phyloP scores from a whole-genome alignment of 2,888 invertebrate genomes.

The Acleris sparsana region DNA sequence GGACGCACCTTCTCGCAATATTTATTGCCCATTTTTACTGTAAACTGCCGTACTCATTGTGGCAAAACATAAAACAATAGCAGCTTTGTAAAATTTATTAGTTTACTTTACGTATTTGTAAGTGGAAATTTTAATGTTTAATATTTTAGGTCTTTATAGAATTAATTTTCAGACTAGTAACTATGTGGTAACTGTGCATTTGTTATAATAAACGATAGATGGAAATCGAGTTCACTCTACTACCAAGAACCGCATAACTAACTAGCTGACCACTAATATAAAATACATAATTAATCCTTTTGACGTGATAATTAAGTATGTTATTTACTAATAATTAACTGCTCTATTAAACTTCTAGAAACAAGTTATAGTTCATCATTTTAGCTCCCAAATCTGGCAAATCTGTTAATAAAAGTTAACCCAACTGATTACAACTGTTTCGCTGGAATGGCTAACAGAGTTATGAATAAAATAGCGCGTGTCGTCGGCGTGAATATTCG shows the following conservation, averaged over 20 bases:
- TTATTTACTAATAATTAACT: neutral
- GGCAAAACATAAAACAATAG: slow-evolving; percentile 18
- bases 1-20: slow-evolving; percentile 49
- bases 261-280: too few species aligned
- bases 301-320: too few species aligned
- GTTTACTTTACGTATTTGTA: slow-evolving; percentile 7
- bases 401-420: slow-evolving; percentile 27
- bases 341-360: slow-evolving; percentile 3
- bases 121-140: neutral
- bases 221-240: too few species aligned
- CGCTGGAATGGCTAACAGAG: neutral
- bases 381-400: slow-evolving; percentile 13
- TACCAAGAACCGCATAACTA: too few species aligned
- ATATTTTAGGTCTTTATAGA: neutral
- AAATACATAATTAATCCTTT: too few species aligned
- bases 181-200: too few species aligned
- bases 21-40: slow-evolving; percentile 55
- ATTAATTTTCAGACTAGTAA: too few species aligned
- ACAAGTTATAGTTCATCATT: slow-evolving; percentile 13
- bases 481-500: slow-evolving; percentile 31
- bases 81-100: slow-evolving; percentile 23
- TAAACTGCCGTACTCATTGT: slow-evolving; percentile 42
- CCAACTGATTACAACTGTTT: slow-evolving; percentile 27
- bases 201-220: too few species aligned
- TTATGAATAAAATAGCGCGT: slow-evolving; percentile 35